Evolutionary conservation across 2,797 vertebrate species (phyloP), one percentile per base, ranked within the genome.

Genomic region (Sciaenops ocellatus): DNA sequence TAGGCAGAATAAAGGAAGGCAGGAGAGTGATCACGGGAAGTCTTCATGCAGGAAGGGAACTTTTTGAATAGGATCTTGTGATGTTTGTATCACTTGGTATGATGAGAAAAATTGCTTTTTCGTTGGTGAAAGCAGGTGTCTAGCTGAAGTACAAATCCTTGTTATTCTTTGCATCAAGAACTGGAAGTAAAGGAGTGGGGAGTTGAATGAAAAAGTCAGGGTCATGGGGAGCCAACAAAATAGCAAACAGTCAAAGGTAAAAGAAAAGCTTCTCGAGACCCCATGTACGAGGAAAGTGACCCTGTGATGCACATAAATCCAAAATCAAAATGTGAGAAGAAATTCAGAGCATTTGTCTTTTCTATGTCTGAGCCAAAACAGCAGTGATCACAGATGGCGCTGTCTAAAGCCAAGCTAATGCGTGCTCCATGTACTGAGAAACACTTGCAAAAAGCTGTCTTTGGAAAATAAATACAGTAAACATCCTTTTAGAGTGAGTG

Each of bases 381-480:
- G 67, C 76, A 69, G 67, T 3, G 52, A 76, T 70, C 76, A 62
- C 76, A 80, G 56, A 80, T 70, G 68, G 83, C 73, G 60, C 26
- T 50, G 56, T 61, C 61, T 20, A 60, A 80, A 78, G 78, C 70
- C 75, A 81, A 65, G 54, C 63, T 78, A 66, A 22, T 55, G 41
- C 12, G 5, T 69, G 74, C 54, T 74, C 63, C 48, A 17, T 59
- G 66, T 28, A 69, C 65, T 10, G 28, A 81, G 44, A 81, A 81
- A 79, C 51, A 65, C 75, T 64, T 55, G n/a, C 38, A 78, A 78
- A 80, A 75, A 80, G 54, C 77, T 73, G 63, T 75, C 60, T 78
- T 80, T 73, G 64, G 46, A 76, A 74, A 68, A 81, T 62, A 74
- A 79, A 79, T 61, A 69, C 66, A 57, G 50, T 22, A 67, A 85